Evolutionary conservation across 2,797 vertebrate genomes (phyloP), one percentile per base, ranked within the genome.

Genomic region (Channa striata): DNA sequence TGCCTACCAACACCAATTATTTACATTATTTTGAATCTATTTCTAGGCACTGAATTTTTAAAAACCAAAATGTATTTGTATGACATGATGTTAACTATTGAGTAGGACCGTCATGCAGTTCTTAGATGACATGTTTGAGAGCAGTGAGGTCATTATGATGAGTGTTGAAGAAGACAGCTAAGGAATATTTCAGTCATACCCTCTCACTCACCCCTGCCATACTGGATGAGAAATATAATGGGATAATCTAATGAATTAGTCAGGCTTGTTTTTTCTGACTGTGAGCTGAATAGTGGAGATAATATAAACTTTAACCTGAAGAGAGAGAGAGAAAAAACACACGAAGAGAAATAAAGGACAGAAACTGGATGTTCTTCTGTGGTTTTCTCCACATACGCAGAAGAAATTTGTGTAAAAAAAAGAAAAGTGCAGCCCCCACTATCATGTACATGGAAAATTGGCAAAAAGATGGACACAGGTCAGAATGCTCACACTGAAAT

Each of bases 191-290:
- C 78, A 76, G 71, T 60, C 59, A 17, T 71, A 44, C 52, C 62
- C 61, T 65, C 63, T 80, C 56, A 42, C 71, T 80, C 79, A 80
- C 73, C 81, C 74, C 60, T 66, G 74, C 81, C 46, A 72, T 64
- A 72, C 82, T 78, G 74, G 72, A 87, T 74, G 68, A 86, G 80
- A 87, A 87, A 89, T 79, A 91, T 88, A 93, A 93, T 91, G 84
- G 87, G 86, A 90, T 89, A 90, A 92, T 91, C 72, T 87, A 92
- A 90, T 89, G 88, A 93, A 92, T 84, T 88, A 79, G 72, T 25
- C 13, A 0, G 81, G 81, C 87, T 91, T 91, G 82, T 86, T 90
- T 88, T 82, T 85, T 76, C 69, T 80, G 77, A 78, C 81, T 84
- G 84, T 72, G 84, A 83, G 78, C 72, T 87, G 86, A 91, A 92